phyloP scores from a whole-genome alignment of 2,113 vertebrate species.

The Ploceus nigricollis region DNA sequence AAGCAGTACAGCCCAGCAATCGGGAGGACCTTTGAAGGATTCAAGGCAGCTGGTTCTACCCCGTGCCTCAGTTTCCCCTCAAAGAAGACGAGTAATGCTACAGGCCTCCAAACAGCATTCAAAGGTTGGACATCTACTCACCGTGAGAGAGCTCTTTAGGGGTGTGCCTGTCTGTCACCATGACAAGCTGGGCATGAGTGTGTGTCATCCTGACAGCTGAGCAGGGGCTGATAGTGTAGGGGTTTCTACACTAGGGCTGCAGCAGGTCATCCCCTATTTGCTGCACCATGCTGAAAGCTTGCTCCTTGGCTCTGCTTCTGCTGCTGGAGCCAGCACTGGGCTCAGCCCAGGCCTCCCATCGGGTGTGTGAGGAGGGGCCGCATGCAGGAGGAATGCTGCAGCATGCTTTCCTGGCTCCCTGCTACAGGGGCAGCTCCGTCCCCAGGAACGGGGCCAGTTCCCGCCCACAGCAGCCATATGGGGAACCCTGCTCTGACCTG shows the following conservation, averaged over 20 bases:
- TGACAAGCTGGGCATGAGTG: background rate
- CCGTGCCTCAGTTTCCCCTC: background rate
- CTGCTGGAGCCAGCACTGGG: background rate
- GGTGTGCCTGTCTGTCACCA: fast-evolving
- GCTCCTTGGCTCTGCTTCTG: background rate
- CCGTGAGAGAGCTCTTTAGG: background rate
- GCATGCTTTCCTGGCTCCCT: background rate
- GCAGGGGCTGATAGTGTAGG: background rate
- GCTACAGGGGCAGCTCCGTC: background rate
- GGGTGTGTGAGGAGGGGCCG: background rate
- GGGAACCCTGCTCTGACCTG: background rate
- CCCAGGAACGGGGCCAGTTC: background rate
- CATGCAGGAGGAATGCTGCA: fast-evolving
- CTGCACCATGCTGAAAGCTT: background rate
- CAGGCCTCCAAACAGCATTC: background rate
- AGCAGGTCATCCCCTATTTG: background rate
- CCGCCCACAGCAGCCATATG: background rate
- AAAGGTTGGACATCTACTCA: background rate
- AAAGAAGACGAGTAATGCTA: background rate
- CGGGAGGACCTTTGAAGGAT: background rate
- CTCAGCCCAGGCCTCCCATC: background rate
- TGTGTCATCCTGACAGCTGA: background rate
- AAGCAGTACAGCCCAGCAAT: background rate
- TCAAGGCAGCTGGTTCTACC: background rate
- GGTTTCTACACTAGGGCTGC: background rate